phyloP scores from a whole-genome alignment of 1,140 invertebrate species.

The Parapsyche elsis region DNA sequence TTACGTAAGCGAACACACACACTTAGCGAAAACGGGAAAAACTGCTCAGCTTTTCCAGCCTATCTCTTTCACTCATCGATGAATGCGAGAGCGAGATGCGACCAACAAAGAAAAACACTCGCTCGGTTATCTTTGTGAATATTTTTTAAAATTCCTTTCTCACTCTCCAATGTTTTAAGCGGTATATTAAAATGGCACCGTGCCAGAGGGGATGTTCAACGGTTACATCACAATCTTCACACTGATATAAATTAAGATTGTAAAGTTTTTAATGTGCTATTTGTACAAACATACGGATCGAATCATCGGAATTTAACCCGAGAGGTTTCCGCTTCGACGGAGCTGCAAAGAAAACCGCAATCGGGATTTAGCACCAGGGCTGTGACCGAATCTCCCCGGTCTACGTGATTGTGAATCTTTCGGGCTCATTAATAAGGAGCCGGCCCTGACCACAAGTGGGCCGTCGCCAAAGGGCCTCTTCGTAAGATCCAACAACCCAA shows the following conservation, averaged over 20 bases:
- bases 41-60: no score
- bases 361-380: slow-evolving; percentile 26
- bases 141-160: not conserved
- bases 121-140: not conserved
- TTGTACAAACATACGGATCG: no score
- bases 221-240: not conserved
- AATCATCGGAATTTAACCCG: no score
- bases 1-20: no score
- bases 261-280: no score
- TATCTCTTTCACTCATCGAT: no score
- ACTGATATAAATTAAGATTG: no score
- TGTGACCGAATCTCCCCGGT: not conserved
- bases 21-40: no score
- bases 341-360: slow-evolving; percentile 29
- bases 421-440: slow-evolving; percentile 28
- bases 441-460: not conserved
- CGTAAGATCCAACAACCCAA: not conserved
- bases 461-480: not conserved
- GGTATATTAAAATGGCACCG: slow-evolving; percentile 6
- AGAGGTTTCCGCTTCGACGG: no score
- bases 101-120: not conserved
- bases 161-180: not conserved
- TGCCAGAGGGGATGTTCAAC: not conserved
- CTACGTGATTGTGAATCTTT: slow-evolving; percentile 32
- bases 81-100: no score